A percentile compares a stretch with the other conserved stretches of the same genome.
phyloP scores from a whole-genome alignment of 2,888 invertebrate genomes.

The Crioceris asparagi region DNA sequence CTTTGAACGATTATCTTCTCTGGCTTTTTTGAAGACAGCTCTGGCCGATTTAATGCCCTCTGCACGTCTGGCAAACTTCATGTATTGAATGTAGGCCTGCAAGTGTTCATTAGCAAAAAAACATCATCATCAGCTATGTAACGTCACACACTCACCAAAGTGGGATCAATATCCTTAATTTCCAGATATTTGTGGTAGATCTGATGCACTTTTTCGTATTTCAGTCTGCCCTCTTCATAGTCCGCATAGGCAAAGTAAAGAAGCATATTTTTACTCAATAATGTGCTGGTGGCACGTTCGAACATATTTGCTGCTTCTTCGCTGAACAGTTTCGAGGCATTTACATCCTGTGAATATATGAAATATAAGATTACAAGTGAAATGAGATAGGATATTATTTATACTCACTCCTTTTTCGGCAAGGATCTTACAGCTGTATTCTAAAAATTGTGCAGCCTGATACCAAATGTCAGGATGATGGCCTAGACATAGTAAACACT shows the following conservation, averaged over 20 bases:
- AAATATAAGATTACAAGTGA: background rate
- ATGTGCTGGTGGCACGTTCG: constrained; percentile 83
- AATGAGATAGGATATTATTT: background rate
- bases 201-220: constrained; percentile 92
- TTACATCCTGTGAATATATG: constrained; percentile 62
- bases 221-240: constrained; percentile 93
- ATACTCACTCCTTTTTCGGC: constrained; percentile 81
- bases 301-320: constrained; percentile 93
- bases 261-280: constrained; percentile 83
- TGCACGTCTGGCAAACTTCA: constrained; percentile 95
- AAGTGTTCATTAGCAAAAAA: background rate
- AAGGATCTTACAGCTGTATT: constrained; percentile 85
- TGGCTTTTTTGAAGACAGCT: constrained; percentile 85
- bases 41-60: constrained; percentile 97
- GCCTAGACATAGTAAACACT: constrained; percentile 89
- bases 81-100: constrained; percentile 93
- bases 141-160: constrained; percentile 54
- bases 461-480: constrained; percentile 99
- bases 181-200: constrained; percentile 89
- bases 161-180: constrained; percentile 87
- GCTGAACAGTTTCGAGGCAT: constrained; percentile 82
- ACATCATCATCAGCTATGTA: background rate
- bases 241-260: constrained; percentile 98
- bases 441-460: constrained; percentile 94
- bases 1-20: constrained; percentile 76